Evolutionary conservation across 1,140 invertebrate genomes (phyloP).

Genomic region (Pseudomyrmex dendroicus): DNA sequence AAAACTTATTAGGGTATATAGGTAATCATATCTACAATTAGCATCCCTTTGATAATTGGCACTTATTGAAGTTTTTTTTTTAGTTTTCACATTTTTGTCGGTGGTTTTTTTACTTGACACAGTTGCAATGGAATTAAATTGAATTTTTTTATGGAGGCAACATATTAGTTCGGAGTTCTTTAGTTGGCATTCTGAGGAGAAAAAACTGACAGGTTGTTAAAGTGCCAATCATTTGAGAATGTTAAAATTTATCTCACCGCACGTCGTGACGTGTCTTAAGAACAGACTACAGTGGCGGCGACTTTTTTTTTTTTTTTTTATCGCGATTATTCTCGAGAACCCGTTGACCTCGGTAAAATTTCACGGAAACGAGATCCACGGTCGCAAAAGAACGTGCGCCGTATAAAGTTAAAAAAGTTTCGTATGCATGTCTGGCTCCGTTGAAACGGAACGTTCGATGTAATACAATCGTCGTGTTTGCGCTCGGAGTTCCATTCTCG

Average conservation of each 20-base stretch:
- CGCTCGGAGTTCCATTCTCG: conserved; percentile 58
- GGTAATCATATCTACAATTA: too few relatives aligned
- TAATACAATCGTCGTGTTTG: conserved; percentile 65
- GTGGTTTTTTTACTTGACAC: background rate
- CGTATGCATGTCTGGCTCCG: conserved; percentile 44
- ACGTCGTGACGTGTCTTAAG: too few relatives aligned
- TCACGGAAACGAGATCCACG: conserved; percentile 2
- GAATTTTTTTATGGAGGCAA: too few relatives aligned
- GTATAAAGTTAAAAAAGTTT: conserved; percentile 57
- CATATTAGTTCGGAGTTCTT: too few relatives aligned
- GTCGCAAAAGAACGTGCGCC: conserved; percentile 35
- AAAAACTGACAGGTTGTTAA: too few relatives aligned
- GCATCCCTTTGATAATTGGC: too few relatives aligned
- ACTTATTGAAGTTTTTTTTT: too few relatives aligned
- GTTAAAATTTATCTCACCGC: too few relatives aligned
- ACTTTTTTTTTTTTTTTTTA: background rate
- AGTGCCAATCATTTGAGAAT: too few relatives aligned
- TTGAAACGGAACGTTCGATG: conserved; percentile 54
- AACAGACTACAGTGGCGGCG: too few relatives aligned
- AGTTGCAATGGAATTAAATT: too few relatives aligned
- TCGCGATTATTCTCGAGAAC: conserved; percentile 11
- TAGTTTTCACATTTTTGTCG: background rate
- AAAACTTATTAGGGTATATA: background rate
- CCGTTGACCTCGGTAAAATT: conserved; percentile 11
- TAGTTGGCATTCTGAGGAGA: too few relatives aligned